A percentile compares a stretch with the other conserved stretches of the same genome.
Conservation (phyloP, 2,113 vertebrate genomes). For the Hemiscyllium ocellatum region DNA sequence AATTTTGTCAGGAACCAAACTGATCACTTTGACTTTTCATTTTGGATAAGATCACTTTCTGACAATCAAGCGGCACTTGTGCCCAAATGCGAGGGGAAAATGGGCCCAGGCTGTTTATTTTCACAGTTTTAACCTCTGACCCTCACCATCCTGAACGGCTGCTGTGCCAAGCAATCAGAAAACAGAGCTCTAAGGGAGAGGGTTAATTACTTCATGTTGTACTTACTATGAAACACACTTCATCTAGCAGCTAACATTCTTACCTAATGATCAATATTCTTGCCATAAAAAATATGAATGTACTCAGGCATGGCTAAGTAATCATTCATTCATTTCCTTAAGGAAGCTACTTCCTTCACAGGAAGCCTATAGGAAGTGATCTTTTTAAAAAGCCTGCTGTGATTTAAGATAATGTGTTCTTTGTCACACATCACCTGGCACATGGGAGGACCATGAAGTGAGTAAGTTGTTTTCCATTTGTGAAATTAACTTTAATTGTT, state of each 20-base stretch:
- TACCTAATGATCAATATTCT: not conserved
- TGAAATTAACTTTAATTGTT: conserved; percentile 46
- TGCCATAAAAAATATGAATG: conserved; percentile 3
- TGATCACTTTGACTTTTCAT: not conserved
- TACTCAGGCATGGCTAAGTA: not conserved
- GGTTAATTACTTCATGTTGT: conserved; percentile 10
- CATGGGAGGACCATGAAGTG: conserved; percentile 39
- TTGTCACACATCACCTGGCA: conserved; percentile 44
- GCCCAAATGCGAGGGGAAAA: not conserved
- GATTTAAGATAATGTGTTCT: conserved; percentile 43
- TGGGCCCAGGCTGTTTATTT: conserved; percentile 24
- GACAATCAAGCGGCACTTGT: not conserved
- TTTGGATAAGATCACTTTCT: not conserved
- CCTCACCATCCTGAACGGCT: not conserved
- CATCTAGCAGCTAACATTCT: not conserved
- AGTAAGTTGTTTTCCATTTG: conserved; percentile 45
- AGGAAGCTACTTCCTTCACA: conserved; percentile 43
- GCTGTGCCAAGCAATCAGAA: not conserved
- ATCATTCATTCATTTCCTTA: conserved; percentile 27
- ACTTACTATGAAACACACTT: not conserved
- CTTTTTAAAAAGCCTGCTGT: conserved; percentile 43
- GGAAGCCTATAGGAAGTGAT: conserved; percentile 45
- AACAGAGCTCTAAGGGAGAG: not conserved
- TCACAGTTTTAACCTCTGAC: conserved; percentile 27
- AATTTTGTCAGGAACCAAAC: not conserved